Percentiles rank a stretch among this genome's conserved stretches.
Evolutionary conservation across 2,113 vertebrate species (phyloP).

Genomic region (Phrynocephalus versicolor): DNA sequence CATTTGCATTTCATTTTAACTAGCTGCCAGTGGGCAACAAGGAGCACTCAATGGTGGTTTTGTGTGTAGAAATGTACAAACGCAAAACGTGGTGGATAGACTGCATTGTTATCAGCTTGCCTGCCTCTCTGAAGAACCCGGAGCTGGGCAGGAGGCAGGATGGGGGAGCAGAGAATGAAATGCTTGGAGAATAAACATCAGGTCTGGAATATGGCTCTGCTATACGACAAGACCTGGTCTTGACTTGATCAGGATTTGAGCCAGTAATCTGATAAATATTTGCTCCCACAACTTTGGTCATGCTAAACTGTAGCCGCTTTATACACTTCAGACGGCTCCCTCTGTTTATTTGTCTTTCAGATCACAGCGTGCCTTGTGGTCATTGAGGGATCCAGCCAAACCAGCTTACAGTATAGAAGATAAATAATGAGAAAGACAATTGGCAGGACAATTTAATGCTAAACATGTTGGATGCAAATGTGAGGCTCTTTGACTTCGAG

Average conservation of each 20-base stretch:
- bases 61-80: constrained; percentile 49
- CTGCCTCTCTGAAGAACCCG: background rate
- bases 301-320: background rate
- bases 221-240: constrained; percentile 9
- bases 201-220: constrained; percentile 23
- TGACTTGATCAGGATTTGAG: background rate
- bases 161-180: background rate
- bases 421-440: background rate
- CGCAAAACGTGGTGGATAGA: constrained; percentile 11
- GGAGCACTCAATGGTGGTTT: constrained; percentile 45
- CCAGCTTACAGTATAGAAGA: background rate
- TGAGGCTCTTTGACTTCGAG: background rate
- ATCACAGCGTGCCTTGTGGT: background rate
- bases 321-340: background rate
- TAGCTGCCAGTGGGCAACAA: constrained; percentile 31
- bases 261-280: background rate
- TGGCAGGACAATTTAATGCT: background rate
- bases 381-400: background rate
- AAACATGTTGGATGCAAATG: background rate
- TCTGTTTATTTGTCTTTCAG: background rate
- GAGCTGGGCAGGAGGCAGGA: too few relatives aligned
- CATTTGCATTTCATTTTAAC: constrained; percentile 52
- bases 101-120: constrained; percentile 57
- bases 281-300: fast-evolving
- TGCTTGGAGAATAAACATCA: constrained; percentile 3